These are phyloP conservation scores for Acrobasis repandana DNA, from an alignment of 2,888 invertebrate species.

Conservation along the genomic window DNA sequence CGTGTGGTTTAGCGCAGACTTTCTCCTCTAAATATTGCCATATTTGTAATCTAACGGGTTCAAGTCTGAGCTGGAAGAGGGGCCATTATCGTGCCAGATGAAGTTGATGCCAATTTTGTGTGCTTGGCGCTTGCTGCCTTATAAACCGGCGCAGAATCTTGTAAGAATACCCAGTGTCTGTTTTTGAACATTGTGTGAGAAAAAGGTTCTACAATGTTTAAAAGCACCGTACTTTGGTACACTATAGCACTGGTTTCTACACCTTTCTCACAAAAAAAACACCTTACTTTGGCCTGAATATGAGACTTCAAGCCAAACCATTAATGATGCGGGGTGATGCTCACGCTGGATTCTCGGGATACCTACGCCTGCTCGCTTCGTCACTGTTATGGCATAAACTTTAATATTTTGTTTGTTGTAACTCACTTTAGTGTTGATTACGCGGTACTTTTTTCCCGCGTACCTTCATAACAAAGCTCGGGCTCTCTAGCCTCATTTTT, in stretches of 20 bases:
- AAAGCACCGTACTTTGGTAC: constrained; percentile 22
- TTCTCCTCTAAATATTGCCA: constrained; percentile 23
- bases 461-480: not conserved
- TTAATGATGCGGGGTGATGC: not conserved
- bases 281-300: constrained; percentile 13
- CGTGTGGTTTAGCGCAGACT: constrained; percentile 9
- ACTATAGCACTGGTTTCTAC: constrained; percentile 26
- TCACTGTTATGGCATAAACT: not conserved
- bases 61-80: constrained; percentile 24
- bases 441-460: constrained; percentile 20
- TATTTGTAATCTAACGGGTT: constrained; percentile 24
- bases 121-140: constrained; percentile 27
- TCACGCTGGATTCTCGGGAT: constrained; percentile 1
- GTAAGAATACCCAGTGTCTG: constrained; percentile 24
- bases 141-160: constrained; percentile 27
- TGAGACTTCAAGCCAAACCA: constrained; percentile 22
- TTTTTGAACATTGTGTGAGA: constrained; percentile 24
- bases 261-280: constrained; percentile 28
- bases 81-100: constrained; percentile 25
- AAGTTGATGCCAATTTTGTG: constrained; percentile 18
- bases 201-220: constrained; percentile 23
- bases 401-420: constrained; percentile 18
- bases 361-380: not conserved
- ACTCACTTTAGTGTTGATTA: not conserved
- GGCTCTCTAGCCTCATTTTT: not conserved